A percentile compares a stretch with the other conserved stretches of the same genome.
These are phyloP conservation scores for Ostrea edulis DNA, from an alignment of 1,140 invertebrate species.

Conservation along the genomic window DNA sequence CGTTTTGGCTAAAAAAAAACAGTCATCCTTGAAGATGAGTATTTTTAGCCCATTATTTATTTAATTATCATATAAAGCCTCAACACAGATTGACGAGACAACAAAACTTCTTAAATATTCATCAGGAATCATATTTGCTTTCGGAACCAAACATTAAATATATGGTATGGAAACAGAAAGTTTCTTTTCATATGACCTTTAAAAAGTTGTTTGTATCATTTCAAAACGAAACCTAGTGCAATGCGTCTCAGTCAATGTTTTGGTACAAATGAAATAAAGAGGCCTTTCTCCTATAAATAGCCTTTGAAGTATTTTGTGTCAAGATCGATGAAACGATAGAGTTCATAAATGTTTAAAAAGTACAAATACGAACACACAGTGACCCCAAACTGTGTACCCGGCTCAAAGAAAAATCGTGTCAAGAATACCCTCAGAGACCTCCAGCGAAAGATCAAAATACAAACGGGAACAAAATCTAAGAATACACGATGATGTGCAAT, in stretches of 20 bases:
- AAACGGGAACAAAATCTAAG: background rate
- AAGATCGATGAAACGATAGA: background rate
- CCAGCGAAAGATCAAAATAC: background rate
- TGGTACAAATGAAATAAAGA: background rate
- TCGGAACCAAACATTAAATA: background rate
- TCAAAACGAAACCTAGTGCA: background rate
- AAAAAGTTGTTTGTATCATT: background rate
- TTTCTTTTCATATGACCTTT: background rate
- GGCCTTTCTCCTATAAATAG: constrained; percentile 2
- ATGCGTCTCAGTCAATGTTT: background rate
- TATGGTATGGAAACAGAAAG: background rate
- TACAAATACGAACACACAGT: background rate
- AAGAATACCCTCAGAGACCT: background rate
- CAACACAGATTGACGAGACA: background rate
- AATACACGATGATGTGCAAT: background rate
- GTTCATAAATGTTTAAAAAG: background rate
- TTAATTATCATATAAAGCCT: background rate
- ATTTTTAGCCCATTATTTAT: background rate
- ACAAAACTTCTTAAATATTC: background rate
- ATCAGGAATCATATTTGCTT: background rate
- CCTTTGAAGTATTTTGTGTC: background rate
- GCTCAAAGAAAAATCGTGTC: background rate
- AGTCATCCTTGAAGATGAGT: background rate
- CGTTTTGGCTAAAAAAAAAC: background rate
- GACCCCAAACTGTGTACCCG: background rate